Base-by-base conservation (phyloP, 2,888 invertebrate species). In the Oligia strigilis region DNA sequence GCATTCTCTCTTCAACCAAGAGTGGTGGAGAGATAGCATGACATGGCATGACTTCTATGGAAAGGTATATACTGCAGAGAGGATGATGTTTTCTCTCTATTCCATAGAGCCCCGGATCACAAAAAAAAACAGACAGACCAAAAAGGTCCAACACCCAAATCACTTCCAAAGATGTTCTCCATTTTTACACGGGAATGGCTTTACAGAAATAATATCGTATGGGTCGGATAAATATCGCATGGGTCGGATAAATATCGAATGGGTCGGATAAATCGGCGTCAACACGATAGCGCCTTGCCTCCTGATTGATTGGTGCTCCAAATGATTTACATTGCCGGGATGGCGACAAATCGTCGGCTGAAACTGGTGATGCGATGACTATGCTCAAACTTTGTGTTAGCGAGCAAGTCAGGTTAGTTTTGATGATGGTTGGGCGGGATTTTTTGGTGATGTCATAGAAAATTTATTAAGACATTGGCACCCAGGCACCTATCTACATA, bases 211-310 rank as follows among this genome's bases (percentile, higher is more conserved):
- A 87, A 88, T 88, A 88, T 77, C 78, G 76, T 17, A 75, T 77
- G 78, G 75, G 81, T 75, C 23, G 76, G 79, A 89, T 88, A 89
- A 88, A 89, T 88, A 29, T 29, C 29, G 29, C 1, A 29, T 29
- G 29, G 29, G 81, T 75, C n/a, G 76, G 79, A 89, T 88, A 89
- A 88, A 89, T 88, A 29, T 29, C 29, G 29, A 1, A 29, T 29
- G 29, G 29, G 81, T 75, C n/a, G 76, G 79, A 89, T 88, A 89
- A 88, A 89, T 88, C 43, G 82, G 69, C 80, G 83, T 83, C 88
- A 83, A 89, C 89, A 85, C 72, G 82, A 88, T 85, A 89, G 83
- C 89, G 87, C 89, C 89, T 89, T 89, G 78, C 65, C 23, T 52
- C 49, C 87, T 89, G 88, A 89, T 89, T 66, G 83, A 89, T 89